Conservation (phyloP, 2,113 vertebrate species). For the Xiphorhynchus elegans region DNA sequence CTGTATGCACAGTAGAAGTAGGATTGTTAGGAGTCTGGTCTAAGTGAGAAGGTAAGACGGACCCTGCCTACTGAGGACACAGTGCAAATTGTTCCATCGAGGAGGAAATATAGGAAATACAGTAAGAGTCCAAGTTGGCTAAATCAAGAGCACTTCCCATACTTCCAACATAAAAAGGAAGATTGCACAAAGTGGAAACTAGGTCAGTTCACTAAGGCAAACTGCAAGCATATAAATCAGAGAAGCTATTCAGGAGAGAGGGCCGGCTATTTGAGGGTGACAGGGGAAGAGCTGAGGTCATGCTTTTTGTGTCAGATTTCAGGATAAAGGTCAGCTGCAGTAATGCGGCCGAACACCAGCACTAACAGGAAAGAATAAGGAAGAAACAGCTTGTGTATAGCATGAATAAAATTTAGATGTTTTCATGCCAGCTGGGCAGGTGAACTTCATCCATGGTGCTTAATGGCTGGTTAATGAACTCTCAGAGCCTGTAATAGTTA, state of each 20-base stretch:
- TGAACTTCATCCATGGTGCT: not conserved
- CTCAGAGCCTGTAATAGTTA: not conserved
- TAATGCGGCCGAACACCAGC: not conserved
- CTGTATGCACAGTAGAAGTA: not conserved
- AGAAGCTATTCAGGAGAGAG: not conserved
- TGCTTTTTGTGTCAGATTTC: slow-evolving; percentile 1
- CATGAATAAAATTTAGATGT: not conserved
- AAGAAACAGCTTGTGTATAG: not conserved
- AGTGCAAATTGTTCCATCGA: not conserved
- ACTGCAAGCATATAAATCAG: not conserved
- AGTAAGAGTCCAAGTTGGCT: not conserved
- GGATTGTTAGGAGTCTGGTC: not conserved
- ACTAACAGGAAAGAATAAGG: not conserved
- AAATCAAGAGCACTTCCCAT: slow-evolving; percentile 7
- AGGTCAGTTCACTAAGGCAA: not conserved
- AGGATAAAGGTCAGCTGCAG: not conserved
- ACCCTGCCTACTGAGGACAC: not conserved
- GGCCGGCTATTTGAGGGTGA: not conserved
- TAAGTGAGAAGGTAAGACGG: not conserved
- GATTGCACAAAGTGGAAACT: not conserved
- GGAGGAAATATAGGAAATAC: not conserved
- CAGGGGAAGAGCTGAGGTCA: not conserved
- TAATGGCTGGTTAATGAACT: not conserved
- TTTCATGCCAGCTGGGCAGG: not conserved
- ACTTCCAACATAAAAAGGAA: not conserved